Base-by-base conservation (phyloP, 2,888 invertebrate species). In the Tachystola acroxantha region DNA sequence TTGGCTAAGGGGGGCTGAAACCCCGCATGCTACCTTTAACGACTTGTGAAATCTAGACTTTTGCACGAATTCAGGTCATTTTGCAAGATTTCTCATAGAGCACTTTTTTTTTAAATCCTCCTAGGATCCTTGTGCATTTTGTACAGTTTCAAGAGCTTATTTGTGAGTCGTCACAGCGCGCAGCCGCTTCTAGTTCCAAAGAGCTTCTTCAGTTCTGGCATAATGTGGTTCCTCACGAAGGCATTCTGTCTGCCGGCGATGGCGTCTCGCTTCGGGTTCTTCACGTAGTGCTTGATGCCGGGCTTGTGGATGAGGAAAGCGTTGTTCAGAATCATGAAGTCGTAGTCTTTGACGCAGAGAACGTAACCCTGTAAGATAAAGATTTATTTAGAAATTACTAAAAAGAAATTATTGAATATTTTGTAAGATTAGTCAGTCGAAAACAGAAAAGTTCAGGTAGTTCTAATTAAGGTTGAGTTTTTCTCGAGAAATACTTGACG, bases 241-340 rank as follows among this genome's bases (percentile, higher is more conserved):
- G 90, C 88, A 61, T 93, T 93, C 52, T 96, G 96, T 64, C 93
- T 92, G 26, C 90, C 89, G 4, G 94, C 93, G 36, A 95, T 84
- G 61, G 91, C 88, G 33, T 94, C 93, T 35, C 96, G 88, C 49
- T 93, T 92, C 12, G 91, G 85, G 66, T 96, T 94, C 66, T 92
- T 93, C 62, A 92, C 93, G 74, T 92, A 92, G 34, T 92, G 88
- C 71, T 97, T 97, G 54, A 97, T 96, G 33, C 97, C 96, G 0
- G 97, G 97, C 55, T 95, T 94, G 80, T 97, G 97, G 34, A 94
- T 94, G 40, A 97, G 88, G 77, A 96, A 97, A n/a, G 95, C 96
- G 77, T 96, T 96, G 84, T 97, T 95, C 64, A 97, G 79, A 57
- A 97, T 96, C 77, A 96, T 93, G 72, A 97, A 96, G 67, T 97